phyloP scores from a whole-genome alignment of 92 coral and sea anemone genomes.

The Plumapathes pennacea region DNA sequence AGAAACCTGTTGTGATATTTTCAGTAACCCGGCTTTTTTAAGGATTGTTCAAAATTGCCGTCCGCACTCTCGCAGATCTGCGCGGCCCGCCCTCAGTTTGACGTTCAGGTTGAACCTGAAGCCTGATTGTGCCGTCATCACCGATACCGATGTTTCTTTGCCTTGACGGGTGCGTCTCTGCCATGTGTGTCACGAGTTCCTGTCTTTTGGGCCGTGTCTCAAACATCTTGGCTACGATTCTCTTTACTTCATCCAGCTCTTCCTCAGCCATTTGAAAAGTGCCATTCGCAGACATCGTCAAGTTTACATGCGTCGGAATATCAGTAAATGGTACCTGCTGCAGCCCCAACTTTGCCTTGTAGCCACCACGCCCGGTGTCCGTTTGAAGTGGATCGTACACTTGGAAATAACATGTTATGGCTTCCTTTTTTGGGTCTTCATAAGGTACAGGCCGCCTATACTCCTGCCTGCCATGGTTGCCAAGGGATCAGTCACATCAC shows the following conservation, averaged over 20 bases:
- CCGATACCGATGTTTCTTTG: background rate
- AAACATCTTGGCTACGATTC: conserved; percentile 29
- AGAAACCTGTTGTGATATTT: background rate
- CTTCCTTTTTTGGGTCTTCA: conserved; percentile 40
- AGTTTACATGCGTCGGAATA: conserved; percentile 34
- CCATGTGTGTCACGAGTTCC: background rate
- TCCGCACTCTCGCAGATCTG: conserved; percentile 29
- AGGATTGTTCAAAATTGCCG: conserved; percentile 38
- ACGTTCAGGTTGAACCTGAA: conserved; percentile 35
- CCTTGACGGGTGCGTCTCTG: background rate
- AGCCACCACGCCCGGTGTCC: conserved; percentile 12
- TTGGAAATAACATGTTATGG: conserved; percentile 35
- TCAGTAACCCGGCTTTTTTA: conserved; percentile 29
- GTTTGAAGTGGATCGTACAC: conserved; percentile 13
- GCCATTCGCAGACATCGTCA: conserved; percentile 40
- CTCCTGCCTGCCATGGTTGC: conserved; percentile 15
- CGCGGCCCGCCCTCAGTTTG: conserved; percentile 38
- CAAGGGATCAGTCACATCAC: too few relatives aligned
- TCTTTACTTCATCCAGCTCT: conserved; percentile 27
- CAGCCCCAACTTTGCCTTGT: conserved; percentile 26
- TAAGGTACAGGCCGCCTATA: conserved; percentile 43
- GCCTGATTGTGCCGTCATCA: conserved; percentile 34
- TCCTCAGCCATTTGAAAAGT: conserved; percentile 23
- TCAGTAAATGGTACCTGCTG: conserved; percentile 39
- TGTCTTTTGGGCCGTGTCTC: conserved; percentile 15